These are phyloP conservation scores for Drosophila burlai DNA, from an alignment of 1,140 invertebrate species.

Conservation along the genomic window DNA sequence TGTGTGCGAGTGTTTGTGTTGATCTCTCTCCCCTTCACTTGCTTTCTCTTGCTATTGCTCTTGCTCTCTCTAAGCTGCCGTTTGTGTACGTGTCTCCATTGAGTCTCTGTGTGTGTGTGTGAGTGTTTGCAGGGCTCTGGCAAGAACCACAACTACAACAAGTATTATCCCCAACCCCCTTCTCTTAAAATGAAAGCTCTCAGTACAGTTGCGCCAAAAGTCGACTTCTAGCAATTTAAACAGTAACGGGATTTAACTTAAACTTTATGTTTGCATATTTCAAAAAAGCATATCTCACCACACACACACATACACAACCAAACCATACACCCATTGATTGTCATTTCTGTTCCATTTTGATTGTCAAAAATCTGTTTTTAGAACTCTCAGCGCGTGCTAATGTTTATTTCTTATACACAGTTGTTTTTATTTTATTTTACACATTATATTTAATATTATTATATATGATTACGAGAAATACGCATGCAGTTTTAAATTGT, in stretches of 20 bases:
- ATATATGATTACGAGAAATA: conserved; percentile 70
- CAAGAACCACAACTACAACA: conserved; percentile 18
- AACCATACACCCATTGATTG: conserved; percentile 19
- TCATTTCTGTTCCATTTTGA: conserved; percentile 57
- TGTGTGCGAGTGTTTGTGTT: conserved; percentile 40
- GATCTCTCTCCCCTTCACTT: conserved; percentile 34
- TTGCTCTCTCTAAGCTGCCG: conserved; percentile 35
- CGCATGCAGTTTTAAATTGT: conserved; percentile 82
- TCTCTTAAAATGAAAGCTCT: conserved; percentile 44
- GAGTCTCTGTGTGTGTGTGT: conserved; percentile 24
- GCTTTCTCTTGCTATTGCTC: conserved; percentile 31
- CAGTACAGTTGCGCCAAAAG: conserved; percentile 43
- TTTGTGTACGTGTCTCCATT: conserved; percentile 35
- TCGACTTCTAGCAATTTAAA: conserved; percentile 37
- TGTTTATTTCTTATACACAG: conserved; percentile 62
- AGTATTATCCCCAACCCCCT: conserved; percentile 13
- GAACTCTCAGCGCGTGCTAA: conserved; percentile 68
- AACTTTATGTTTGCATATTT: conserved; percentile 46
- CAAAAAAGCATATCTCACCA: conserved; percentile 16
- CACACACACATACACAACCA: conserved; percentile 20
- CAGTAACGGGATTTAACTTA: conserved; percentile 26
- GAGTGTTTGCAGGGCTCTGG: conserved; percentile 54
- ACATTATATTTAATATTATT: conserved; percentile 30
- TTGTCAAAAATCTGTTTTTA: conserved; percentile 56
- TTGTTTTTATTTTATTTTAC: conserved; percentile 56